A percentile compares a stretch with the other conserved stretches of the same genome.
phyloP scores from a whole-genome alignment of 2,113 vertebrate species.

The Rousettus leschenaultii region DNA sequence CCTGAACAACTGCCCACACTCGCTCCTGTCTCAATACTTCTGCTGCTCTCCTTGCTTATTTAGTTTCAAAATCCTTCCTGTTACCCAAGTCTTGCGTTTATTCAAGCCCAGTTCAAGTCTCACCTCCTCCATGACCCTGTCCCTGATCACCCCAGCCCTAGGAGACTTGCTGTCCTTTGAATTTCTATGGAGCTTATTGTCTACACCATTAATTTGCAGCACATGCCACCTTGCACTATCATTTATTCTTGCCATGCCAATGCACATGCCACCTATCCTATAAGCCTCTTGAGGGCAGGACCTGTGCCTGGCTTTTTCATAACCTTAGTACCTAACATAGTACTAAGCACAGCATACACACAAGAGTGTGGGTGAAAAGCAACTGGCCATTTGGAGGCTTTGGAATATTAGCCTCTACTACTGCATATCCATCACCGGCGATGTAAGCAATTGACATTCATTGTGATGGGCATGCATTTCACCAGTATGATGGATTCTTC shows the following conservation, averaged over 20 bases:
- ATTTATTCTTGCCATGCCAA: neutral
- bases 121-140: neutral
- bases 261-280: neutral
- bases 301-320: neutral
- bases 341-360: neutral
- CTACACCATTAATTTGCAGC: neutral
- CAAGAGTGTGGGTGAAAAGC: neutral
- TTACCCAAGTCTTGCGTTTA: neutral
- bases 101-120: neutral
- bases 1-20: too few species aligned
- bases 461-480: accelerated
- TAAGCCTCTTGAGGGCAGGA: neutral
- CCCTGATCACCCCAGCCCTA: neutral
- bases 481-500: neutral
- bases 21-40: neutral
- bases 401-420: neutral
- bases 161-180: neutral
- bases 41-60: neutral
- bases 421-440: neutral
- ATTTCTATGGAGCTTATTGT: neutral
- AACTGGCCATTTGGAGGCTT: neutral
- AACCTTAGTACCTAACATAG: neutral
- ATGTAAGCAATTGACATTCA: neutral
- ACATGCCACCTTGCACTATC: neutral
- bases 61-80: neutral